Evolutionary conservation across 2,888 invertebrate species (phyloP).

Genomic region (Dryomyza anilis): DNA sequence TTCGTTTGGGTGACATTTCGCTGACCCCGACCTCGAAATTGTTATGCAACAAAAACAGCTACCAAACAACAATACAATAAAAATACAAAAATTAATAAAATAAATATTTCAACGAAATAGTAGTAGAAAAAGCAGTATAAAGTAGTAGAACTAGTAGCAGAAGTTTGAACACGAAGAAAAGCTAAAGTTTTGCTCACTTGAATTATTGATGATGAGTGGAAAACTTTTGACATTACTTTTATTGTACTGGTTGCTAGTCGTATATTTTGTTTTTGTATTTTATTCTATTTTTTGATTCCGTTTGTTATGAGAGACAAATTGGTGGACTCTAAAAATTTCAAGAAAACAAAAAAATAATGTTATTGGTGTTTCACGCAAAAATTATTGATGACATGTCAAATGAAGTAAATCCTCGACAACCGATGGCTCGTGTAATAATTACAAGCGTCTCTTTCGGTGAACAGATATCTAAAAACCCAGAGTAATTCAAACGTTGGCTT

Average conservation of each 20-base stretch:
- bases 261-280: background rate
- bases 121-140: background rate
- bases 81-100: background rate
- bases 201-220: constrained; percentile 20
- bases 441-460: too few species aligned
- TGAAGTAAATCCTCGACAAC: too few species aligned
- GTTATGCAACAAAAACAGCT: background rate
- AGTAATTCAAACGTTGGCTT: too few species aligned
- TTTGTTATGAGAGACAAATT: background rate
- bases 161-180: background rate
- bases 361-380: too few species aligned
- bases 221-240: constrained; percentile 14
- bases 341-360: too few species aligned
- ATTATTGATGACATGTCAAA: too few species aligned
- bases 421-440: too few species aligned
- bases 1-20: background rate
- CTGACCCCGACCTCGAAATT: constrained; percentile 8
- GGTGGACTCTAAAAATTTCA: background rate
- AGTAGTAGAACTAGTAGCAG: background rate
- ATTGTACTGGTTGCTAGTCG: background rate
- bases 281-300: background rate
- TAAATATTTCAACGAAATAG: background rate
- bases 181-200: constrained; percentile 1
- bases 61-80: background rate
- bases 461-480: too few species aligned